These are phyloP conservation scores for Neotragus pygmaeus DNA, from an alignment of 2,113 vertebrate genomes.

Conservation along the genomic window DNA sequence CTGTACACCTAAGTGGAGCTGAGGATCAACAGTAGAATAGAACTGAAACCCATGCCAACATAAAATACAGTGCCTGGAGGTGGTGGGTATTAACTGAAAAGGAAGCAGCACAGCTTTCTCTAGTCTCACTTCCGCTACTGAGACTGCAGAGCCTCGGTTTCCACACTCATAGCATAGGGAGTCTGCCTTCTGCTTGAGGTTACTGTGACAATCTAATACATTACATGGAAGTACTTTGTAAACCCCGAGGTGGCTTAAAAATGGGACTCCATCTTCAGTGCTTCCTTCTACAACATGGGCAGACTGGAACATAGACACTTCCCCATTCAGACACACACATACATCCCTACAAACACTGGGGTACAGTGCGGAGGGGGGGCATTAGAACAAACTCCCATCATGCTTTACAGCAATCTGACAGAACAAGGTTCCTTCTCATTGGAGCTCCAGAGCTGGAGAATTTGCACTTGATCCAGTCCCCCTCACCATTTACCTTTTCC, in stretches of 20 bases:
- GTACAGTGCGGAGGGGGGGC: neutral
- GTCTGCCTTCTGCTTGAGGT: neutral
- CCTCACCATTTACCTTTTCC: neutral
- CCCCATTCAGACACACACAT: neutral
- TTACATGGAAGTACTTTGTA: neutral
- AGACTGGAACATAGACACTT: neutral
- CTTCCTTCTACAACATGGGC: neutral
- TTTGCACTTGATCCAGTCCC: neutral
- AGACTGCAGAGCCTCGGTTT: neutral
- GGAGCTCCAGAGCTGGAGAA: neutral
- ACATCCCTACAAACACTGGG: neutral
- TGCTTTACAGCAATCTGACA: neutral
- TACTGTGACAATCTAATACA: neutral
- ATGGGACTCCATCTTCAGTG: neutral
- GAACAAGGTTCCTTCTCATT: neutral
- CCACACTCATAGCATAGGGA: neutral
- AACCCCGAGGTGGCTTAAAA: neutral
- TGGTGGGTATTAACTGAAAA: neutral
- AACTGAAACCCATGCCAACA: neutral
- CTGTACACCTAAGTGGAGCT: neutral
- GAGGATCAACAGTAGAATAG: neutral
- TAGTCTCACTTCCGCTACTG: neutral
- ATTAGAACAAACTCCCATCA: neutral
- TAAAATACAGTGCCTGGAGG: neutral
- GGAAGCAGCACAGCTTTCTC: neutral